Evolutionary conservation across 2,113 vertebrate species (phyloP).

Genomic region (Daubentonia madagascariensis): DNA sequence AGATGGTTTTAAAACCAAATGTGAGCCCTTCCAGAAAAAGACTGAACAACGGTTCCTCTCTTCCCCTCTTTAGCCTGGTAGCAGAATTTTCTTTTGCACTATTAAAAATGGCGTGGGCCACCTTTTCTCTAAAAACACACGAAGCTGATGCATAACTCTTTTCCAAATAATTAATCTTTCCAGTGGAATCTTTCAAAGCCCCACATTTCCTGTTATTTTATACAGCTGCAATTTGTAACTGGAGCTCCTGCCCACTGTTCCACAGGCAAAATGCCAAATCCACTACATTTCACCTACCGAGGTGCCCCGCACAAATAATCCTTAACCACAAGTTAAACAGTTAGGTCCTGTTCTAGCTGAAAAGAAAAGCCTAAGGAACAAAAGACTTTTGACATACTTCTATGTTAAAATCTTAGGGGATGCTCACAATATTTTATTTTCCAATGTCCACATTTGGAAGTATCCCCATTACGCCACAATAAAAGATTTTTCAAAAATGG

Average conservation of each 20-base stretch:
- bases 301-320: slow-evolving; percentile 82
- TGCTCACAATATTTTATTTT: slow-evolving; percentile 64
- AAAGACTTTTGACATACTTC: slow-evolving; percentile 67
- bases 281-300: slow-evolving; percentile 82
- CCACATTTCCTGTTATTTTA: slow-evolving; percentile 87
- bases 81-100: slow-evolving; percentile 64
- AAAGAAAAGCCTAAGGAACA: slow-evolving; percentile 73
- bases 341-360: slow-evolving; percentile 76
- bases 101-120: slow-evolving; percentile 76
- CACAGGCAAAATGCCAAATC: slow-evolving; percentile 81
- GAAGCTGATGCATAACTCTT: slow-evolving; percentile 79
- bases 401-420: slow-evolving; percentile 44
- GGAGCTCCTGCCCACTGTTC: slow-evolving; percentile 80
- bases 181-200: slow-evolving; percentile 85
- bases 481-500: slow-evolving; percentile 44
- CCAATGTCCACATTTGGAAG: slow-evolving; percentile 9
- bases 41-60: neutral
- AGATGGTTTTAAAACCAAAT: neutral
- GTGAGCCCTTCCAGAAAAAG: neutral
- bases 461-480: slow-evolving; percentile 21
- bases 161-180: slow-evolving; percentile 87
- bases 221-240: slow-evolving; percentile 84
- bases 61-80: slow-evolving; percentile 1
- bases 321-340: slow-evolving; percentile 83
- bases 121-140: slow-evolving; percentile 81